Base-by-base conservation (phyloP, 2,888 invertebrate genomes). In the Drosophila cognata region DNA sequence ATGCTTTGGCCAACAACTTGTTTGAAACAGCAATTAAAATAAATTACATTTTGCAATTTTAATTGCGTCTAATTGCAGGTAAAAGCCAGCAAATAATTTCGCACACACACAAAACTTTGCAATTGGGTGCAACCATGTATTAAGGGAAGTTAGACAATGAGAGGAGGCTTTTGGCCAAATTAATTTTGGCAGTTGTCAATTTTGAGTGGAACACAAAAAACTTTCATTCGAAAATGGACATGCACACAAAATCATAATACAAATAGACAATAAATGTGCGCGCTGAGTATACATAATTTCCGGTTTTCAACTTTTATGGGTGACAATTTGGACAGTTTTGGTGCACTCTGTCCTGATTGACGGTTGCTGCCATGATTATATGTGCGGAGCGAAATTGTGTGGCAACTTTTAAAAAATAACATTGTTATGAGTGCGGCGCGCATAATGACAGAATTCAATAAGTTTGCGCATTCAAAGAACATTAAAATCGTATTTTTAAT, bases 31-130 rank as follows among this genome's bases (percentile, higher is more conserved):
- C 88, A 86, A 86, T 86, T 86, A 86, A 86, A 86, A 86, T 85
- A 86, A 86, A 88, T 86, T 88, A 88, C 86, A 84, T 88, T 86
- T 86, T 84, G 81, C 70, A 79, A 84, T 85, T 87, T 86, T 86
- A 86, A 86, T 86, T 86, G 86, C 84, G 73, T 84, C 85, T 86
- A 86, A 86, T 86, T 86, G 88, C 88, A 86, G 86, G 88, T 88
- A 88, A 86, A 88, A 87, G 86, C 83, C 70, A 66, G 75, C 81
- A 85, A 84, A 84, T 84, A 84, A 79, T 71, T 82, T 85, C 63
- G 70, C 84, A 82, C 65, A 74, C 65, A 74, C 67, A 76, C 80
- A 80, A 81, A 83, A 87, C 71, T 87, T 80, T 69, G 60, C 61
- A 81, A 68, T 29, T 46, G 46, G 46, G 52, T 35, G 35, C 50